Conservation (phyloP, 2,113 vertebrate genomes). For the Coregonus clupeaformis region DNA sequence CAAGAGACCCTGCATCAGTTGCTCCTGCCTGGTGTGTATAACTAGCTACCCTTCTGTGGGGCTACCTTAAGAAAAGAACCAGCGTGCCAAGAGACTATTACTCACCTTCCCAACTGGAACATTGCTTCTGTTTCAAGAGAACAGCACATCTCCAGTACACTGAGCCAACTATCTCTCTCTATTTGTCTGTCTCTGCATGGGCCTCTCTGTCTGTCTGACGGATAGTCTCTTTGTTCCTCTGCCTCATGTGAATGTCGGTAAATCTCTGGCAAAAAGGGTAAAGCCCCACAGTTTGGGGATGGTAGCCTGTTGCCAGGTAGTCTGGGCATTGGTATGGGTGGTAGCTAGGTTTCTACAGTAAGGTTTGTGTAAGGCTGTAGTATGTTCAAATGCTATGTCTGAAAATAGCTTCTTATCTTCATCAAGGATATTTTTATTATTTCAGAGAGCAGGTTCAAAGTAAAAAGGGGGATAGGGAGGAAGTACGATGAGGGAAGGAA, state of each 20-base stretch:
- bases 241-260: constrained; percentile 49
- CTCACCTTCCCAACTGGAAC: constrained; percentile 31
- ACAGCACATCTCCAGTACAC: constrained; percentile 51
- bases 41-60: constrained; percentile 9
- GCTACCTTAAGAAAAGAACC: constrained; percentile 24
- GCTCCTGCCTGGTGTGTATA: constrained; percentile 2
- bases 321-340: constrained; percentile 49
- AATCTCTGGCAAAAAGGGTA: constrained; percentile 45
- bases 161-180: constrained; percentile 44
- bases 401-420: neutral
- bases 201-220: constrained; percentile 36
- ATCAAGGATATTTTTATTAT: neutral
- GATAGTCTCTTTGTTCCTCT: constrained; percentile 56
- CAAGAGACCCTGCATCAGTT: neutral
- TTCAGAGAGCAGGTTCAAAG: too few species aligned
- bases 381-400: neutral
- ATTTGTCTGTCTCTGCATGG: constrained; percentile 29
- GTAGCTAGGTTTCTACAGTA: neutral
- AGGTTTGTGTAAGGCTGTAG: neutral
- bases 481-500: too few species aligned
- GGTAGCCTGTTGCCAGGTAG: constrained; percentile 58
- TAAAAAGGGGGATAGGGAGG: too few species aligned
- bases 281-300: constrained; percentile 33
- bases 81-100: constrained; percentile 24
- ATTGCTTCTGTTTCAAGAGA: constrained; percentile 16